Base-by-base conservation (phyloP, 2,113 vertebrate species). In the Heterocephalus glaber region DNA sequence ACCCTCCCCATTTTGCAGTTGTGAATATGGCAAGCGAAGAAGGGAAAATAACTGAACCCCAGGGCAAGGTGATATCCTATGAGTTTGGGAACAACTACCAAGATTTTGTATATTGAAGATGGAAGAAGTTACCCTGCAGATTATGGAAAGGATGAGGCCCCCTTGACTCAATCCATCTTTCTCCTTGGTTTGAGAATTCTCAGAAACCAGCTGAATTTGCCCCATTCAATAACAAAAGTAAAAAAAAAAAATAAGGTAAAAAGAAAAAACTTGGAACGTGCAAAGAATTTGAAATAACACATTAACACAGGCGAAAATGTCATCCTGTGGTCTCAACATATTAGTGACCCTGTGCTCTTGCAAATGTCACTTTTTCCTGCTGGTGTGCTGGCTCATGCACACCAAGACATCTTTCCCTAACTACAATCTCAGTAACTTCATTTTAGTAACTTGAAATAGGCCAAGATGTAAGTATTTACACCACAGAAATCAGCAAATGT, bases 211-310 rank as follows among this genome's bases (percentile, higher is more conserved):
- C 22, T 47, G 22, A 92, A 84, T 84, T 52, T 84, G 30, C 49
- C 52, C 56, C 20, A 16, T 6, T 24, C 6, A 76, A 28, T 10
- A 88, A 81, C 63, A 81, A 91, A 82, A 76, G 49, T 10, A 61
- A 92, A 93, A 12, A 26, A 12, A 26, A 44, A 47, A 74, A 22
- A 3, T 26, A 30, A 41, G 44, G 17, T 11, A 52, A 47, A 83
- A 63, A 35, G 12, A 12, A 28, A 38, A 68, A 56, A 47, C 58
- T 66, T 56, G 26, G 13, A 38, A 6, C 2, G n/a, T 54, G 9
- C 72, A 60, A 96, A 86, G 14, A 96, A 52, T 85, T 95, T 94
- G 58, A 92, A 93, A 91, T 41, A 77, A 33, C 16, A 90, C 41
- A 76, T 41, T 54, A 90, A 93, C 28, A 38, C n/a, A 92, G 24